Evolutionary conservation across 2,888 invertebrate genomes (phyloP).

Genomic region (Heliothis peltigera): DNA sequence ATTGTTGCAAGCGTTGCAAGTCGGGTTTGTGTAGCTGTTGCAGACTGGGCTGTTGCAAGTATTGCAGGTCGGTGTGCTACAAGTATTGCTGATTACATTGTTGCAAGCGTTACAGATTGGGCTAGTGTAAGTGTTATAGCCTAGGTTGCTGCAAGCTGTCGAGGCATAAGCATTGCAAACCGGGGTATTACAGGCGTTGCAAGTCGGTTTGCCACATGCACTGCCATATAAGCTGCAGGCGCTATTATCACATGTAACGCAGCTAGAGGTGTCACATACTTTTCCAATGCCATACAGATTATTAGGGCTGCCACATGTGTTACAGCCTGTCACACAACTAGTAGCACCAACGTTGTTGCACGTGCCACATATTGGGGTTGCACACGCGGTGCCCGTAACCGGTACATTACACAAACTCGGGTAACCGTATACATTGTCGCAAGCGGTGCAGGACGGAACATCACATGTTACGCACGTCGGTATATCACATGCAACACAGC

Average conservation of each 20-base stretch:
- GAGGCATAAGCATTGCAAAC: too few relatives aligned
- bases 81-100: too few relatives aligned
- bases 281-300: background rate
- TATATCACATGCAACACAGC: background rate
- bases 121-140: too few relatives aligned
- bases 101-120: too few relatives aligned
- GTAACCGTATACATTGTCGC: background rate
- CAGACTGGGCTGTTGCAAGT: too few relatives aligned
- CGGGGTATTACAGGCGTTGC: background rate
- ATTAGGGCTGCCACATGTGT: background rate
- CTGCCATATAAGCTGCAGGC: background rate
- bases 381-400: background rate
- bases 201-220: slow-evolving; percentile 10
- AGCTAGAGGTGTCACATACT: background rate
- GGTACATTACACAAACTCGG: background rate
- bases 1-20: too few relatives aligned
- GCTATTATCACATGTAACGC: background rate
- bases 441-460: background rate
- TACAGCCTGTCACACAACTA: background rate
- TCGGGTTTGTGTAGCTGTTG: too few relatives aligned
- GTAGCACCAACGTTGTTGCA: background rate
- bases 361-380: background rate
- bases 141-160: too few relatives aligned
- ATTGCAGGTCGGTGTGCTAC: too few relatives aligned
- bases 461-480: background rate